Evolutionary conservation across 1,140 invertebrate genomes (phyloP).

Genomic region (Antheraea pernyi): DNA sequence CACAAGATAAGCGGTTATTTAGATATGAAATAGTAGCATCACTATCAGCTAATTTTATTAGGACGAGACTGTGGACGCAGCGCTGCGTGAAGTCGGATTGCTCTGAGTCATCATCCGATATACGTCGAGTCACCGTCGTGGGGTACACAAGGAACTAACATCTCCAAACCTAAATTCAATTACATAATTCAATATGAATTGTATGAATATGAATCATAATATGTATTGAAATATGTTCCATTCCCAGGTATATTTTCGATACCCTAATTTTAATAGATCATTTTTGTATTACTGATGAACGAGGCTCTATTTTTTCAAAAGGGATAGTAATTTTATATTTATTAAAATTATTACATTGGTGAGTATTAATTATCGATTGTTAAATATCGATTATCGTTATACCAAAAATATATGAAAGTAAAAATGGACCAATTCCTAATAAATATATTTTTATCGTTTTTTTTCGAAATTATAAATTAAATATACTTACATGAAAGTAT

Average conservation of each 20-base stretch:
- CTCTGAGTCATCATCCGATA: conserved; percentile 40
- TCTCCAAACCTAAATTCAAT: conserved; percentile 7
- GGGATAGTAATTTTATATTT: background rate
- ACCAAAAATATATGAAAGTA: background rate
- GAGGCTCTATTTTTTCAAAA: background rate
- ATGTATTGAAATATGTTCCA: background rate
- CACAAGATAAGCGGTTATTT: conserved; percentile 1
- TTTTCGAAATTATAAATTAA: no score
- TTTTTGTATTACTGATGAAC: background rate
- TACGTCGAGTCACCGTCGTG: background rate
- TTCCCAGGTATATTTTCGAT: background rate
- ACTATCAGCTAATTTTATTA: conserved; percentile 43
- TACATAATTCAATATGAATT: no score
- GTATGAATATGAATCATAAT: no score
- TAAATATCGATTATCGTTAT: background rate
- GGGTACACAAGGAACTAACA: background rate
- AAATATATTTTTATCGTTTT: no score
- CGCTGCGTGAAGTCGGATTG: conserved; percentile 67
- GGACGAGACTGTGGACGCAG: conserved; percentile 73
- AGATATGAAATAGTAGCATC: conserved; percentile 11
- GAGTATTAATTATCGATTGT: conserved; percentile 1
- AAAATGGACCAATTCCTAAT: background rate
- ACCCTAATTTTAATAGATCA: background rate
- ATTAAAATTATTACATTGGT: background rate
- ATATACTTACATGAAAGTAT: no score